Evolutionary conservation across 2,888 invertebrate genomes (phyloP), one percentile per base, ranked within the genome.

Genomic region (Scaptomyza reducta): DNA sequence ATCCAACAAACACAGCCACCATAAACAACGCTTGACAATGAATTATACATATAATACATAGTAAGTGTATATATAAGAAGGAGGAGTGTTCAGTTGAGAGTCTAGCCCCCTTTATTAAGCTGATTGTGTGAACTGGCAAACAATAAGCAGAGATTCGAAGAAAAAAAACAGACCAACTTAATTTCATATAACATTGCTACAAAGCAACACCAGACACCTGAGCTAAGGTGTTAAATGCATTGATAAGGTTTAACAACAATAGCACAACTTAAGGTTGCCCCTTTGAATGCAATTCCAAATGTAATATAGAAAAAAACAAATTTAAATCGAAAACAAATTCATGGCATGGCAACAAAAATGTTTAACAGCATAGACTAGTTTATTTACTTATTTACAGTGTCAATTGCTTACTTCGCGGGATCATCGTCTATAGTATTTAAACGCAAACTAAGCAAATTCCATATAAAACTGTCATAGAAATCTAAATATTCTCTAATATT

Each of bases 1-100:
- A 66, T 50, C 6, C 31, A 31, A 16, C 29, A 14, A 31, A 45
- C 57, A 51, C 29, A 13, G n/a, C 22, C 59, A 54, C 47, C 47
- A 44, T 54, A 76, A 50, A 42, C 29, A 51, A 49, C 61, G 71
- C 66, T 82, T 79, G 83, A 82, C 86, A 85, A 77, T 81, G 74
- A 84, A 73, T 74, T 71, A 68, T 55, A 64, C 70, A 50, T 46
- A 31, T 40, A 5, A 3, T 35, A 25, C 10, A n/a, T n/a, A n/a
- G n/a, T n/a, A n/a, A n/a, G 50, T 31, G 33, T 13, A 18, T 22
- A 10, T 18, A 16, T 60, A 42, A 71, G 57, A 66, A 49, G 40
- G 53, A 47, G 38, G 51, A 64, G 31, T 22, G 40, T 10, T 40
- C 40, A 47, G 16, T 10, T 40, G 10, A 47, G 22, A 51, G 29